These are phyloP conservation scores for Miltochrista miniata DNA, from an alignment of 2,888 invertebrate genomes.

Conservation along the genomic window DNA sequence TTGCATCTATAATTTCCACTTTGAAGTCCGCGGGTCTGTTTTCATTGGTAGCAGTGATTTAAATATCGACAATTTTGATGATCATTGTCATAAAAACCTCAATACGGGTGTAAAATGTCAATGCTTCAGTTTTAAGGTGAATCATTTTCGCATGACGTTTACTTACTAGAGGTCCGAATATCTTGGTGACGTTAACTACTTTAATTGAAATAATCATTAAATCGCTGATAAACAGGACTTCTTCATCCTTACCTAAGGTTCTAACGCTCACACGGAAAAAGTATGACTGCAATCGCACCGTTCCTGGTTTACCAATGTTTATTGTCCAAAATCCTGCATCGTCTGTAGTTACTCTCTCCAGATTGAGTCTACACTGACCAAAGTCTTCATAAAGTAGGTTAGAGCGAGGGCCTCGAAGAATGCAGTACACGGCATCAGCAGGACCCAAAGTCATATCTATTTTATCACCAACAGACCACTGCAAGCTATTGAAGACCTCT, in stretches of 20 bases:
- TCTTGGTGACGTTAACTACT: too few species aligned
- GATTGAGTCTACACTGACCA: slow-evolving; percentile 54
- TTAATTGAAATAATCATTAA: too few species aligned
- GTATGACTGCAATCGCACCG: slow-evolving; percentile 44
- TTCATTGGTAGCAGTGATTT: too few species aligned
- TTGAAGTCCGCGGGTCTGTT: too few species aligned
- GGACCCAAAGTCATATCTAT: slow-evolving; percentile 53
- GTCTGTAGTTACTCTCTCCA: slow-evolving; percentile 48
- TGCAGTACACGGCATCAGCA: slow-evolving; percentile 60
- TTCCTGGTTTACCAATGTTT: slow-evolving; percentile 47
- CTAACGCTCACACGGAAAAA: slow-evolving; percentile 44
- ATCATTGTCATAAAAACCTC: too few species aligned
- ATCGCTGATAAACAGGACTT: too few species aligned
- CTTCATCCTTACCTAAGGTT: slow-evolving; percentile 42
- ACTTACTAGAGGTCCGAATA: too few species aligned
- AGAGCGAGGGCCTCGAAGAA: slow-evolving; percentile 42
- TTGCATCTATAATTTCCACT: too few species aligned
- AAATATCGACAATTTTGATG: too few species aligned
- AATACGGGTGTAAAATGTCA: too few species aligned
- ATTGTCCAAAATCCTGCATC: slow-evolving; percentile 64
- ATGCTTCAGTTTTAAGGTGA: too few species aligned
- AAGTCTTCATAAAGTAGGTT: slow-evolving; percentile 54
- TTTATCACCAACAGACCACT: slow-evolving; percentile 37
- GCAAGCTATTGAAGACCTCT: slow-evolving; percentile 4
- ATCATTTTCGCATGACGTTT: too few species aligned